Percentiles rank a stretch among this genome's conserved stretches.
These are phyloP conservation scores for Apeltes quadracus DNA, from an alignment of 2,113 vertebrate genomes.

Conservation along the genomic window DNA sequence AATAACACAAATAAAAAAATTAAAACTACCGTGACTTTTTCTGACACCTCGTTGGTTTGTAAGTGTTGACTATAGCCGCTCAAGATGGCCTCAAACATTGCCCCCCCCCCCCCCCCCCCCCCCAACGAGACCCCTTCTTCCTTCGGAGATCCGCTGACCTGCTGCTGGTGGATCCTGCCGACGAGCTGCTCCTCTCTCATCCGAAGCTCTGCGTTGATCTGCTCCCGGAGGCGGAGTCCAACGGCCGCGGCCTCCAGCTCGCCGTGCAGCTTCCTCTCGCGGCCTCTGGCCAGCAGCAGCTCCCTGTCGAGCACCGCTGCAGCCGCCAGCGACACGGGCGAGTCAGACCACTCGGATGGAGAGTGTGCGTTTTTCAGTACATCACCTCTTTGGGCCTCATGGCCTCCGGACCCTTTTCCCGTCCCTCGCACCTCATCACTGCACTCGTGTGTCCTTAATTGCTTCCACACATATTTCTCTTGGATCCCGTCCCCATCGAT, in stretches of 20 bases:
- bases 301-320: conserved; percentile 74
- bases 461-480: not conserved
- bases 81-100: not conserved
- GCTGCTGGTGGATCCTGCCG: conserved; percentile 55
- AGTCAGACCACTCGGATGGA: conserved; percentile 9
- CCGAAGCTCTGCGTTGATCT: conserved; percentile 67
- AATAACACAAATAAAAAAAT: conserved; percentile 19
- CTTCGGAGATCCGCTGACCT: conserved; percentile 42
- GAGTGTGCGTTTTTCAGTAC: not conserved
- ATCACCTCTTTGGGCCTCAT: no score
- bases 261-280: conserved; percentile 67
- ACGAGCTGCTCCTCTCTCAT: conserved; percentile 60
- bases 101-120: no score
- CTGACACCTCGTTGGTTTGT: not conserved
- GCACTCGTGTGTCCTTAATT: not conserved
- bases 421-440: not conserved
- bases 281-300: conserved; percentile 66
- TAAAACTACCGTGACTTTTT: no score
- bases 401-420: not conserved
- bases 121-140: not conserved
- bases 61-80: not conserved
- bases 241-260: conserved; percentile 58
- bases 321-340: not conserved
- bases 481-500: not conserved
- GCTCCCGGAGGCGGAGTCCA: conserved; percentile 69